A percentile compares a stretch with the other conserved stretches of the same genome.
phyloP scores from a whole-genome alignment of 2,113 vertebrate species.

The Chionodraco myersi region DNA sequence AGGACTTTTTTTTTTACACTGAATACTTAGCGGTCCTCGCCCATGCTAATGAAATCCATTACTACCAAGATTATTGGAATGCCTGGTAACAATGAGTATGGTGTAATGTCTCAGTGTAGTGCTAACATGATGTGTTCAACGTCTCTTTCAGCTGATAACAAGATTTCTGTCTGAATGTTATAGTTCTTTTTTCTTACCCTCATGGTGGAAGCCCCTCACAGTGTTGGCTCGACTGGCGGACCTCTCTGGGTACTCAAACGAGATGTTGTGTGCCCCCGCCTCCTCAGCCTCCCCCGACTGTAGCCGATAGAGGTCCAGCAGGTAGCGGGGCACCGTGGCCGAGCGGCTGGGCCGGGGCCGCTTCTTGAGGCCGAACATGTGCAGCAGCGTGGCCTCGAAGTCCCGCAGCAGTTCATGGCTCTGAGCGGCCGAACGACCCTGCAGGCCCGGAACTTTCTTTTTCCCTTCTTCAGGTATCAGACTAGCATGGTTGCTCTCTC shows the following conservation, averaged over 20 bases:
- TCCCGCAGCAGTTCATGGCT: conserved; percentile 98
- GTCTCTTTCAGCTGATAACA: background rate
- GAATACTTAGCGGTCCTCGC: conserved; percentile 45
- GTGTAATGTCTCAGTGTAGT: conserved; percentile 22
- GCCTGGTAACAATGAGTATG: conserved; percentile 14
- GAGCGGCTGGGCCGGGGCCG: conserved; percentile 93
- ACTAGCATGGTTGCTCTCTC: conserved; percentile 97
- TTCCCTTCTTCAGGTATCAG: conserved; percentile 97
- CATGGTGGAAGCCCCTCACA: conserved; percentile 98
- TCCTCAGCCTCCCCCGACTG: conserved; percentile 96
- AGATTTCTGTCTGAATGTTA: background rate
- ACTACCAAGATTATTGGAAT: conserved; percentile 39
- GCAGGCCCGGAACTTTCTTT: conserved; percentile 94
- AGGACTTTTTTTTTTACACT: conserved; percentile 58
- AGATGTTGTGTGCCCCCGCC: conserved; percentile 83
- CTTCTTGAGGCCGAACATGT: conserved; percentile 97
- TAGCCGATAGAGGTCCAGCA: conserved; percentile 97
- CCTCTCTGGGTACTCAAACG: conserved; percentile 94
- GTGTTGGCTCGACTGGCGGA: conserved; percentile 97
- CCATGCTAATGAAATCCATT: conserved; percentile 52
- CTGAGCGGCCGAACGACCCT: conserved; percentile 90
- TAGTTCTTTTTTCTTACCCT: conserved; percentile 84
- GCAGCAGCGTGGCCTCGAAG: conserved; percentile 98
- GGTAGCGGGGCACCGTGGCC: conserved; percentile 92
- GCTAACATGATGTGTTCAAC: conserved; percentile 23